phyloP scores from a whole-genome alignment of 2,797 vertebrate genomes.

The Momotus momota region DNA sequence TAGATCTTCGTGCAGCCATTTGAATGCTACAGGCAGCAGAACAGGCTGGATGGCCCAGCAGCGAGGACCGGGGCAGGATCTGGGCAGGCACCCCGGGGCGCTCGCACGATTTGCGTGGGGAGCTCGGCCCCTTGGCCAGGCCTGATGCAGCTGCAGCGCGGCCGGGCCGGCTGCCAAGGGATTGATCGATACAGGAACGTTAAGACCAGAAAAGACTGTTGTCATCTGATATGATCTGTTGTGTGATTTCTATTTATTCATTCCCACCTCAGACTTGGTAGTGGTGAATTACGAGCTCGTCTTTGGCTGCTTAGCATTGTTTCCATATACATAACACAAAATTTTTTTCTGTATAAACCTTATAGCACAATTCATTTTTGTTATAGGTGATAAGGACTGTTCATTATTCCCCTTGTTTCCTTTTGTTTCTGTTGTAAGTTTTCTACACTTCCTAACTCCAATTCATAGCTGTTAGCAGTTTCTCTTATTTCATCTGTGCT shows the following conservation, averaged over 20 bases:
- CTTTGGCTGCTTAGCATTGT: background rate
- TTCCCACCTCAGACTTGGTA: background rate
- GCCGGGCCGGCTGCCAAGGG: background rate
- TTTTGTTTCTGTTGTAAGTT: background rate
- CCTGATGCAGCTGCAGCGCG: constrained; percentile 4
- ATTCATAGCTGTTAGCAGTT: background rate
- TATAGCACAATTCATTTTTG: background rate
- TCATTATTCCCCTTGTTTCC: background rate
- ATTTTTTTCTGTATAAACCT: background rate
- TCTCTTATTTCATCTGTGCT: background rate
- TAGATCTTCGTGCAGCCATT: background rate
- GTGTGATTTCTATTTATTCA: background rate
- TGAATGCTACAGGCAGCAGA: background rate
- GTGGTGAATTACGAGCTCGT: background rate
- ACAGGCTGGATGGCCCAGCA: background rate
- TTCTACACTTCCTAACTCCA: background rate
- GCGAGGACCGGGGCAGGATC: background rate
- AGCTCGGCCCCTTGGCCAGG: background rate
- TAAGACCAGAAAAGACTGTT: background rate
- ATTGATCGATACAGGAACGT: constrained; percentile 13
- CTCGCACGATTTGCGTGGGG: background rate
- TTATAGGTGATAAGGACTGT: background rate
- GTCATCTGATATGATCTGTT: background rate
- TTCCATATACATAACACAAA: background rate
- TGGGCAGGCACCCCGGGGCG: background rate